Evolutionary conservation across 2,797 vertebrate genomes (phyloP).

Genomic region (Eleutherodactylus coqui): DNA sequence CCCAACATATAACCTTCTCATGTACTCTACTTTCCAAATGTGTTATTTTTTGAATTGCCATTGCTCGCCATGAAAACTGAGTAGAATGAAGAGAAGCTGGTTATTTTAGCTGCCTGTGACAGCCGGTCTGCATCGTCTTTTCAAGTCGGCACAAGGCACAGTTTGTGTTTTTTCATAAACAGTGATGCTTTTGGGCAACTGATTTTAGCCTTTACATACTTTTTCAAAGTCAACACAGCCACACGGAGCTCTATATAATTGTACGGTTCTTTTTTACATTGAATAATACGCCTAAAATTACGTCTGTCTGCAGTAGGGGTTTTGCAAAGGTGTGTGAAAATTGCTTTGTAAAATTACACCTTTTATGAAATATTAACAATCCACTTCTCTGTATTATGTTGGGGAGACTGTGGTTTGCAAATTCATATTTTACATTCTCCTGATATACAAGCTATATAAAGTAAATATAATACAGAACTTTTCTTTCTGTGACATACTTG

Average conservation of each 20-base stretch:
- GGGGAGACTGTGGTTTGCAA: not conserved
- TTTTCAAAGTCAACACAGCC: conserved; percentile 49
- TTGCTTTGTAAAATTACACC: not conserved
- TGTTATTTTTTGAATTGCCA: conserved; percentile 65
- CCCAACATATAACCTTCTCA: no score
- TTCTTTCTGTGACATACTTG: not conserved
- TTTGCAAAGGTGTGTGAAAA: not conserved
- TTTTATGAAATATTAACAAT: not conserved
- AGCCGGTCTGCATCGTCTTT: conserved; percentile 70
- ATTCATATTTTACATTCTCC: not conserved
- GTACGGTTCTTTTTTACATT: conserved; percentile 15
- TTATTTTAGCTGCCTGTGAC: conserved; percentile 67
- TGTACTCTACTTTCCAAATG: not conserved
- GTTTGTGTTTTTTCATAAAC: conserved; percentile 56
- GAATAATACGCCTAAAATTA: not conserved
- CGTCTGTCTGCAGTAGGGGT: not conserved
- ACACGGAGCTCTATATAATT: conserved; percentile 21
- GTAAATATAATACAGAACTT: not conserved
- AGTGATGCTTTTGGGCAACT: conserved; percentile 57
- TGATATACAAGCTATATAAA: not conserved
- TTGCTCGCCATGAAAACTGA: conserved; percentile 68
- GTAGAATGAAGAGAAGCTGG: conserved; percentile 71
- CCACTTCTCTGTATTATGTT: not conserved
- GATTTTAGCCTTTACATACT: conserved; percentile 60
- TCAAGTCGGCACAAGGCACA: conserved; percentile 67